phyloP scores from a whole-genome alignment of 2,888 invertebrate genomes.

The Poecilus cupreus region DNA sequence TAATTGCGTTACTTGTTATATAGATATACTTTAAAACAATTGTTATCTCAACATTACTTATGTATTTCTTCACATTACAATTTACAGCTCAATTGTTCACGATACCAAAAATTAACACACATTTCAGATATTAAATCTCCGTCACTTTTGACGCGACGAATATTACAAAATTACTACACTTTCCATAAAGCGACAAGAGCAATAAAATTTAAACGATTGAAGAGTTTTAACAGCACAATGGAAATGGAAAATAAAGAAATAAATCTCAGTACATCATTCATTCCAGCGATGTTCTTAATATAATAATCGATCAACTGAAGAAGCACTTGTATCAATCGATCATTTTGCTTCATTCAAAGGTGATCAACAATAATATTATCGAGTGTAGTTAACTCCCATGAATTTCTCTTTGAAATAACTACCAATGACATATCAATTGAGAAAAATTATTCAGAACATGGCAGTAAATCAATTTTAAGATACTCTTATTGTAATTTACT shows the following conservation, averaged over 20 bases:
- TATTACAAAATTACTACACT: background rate
- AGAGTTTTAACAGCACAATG: background rate
- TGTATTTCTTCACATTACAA: slow-evolving; percentile 31
- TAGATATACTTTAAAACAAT: slow-evolving; percentile 36
- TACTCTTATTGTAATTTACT: slow-evolving; percentile 17
- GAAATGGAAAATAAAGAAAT: background rate
- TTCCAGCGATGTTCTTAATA: background rate
- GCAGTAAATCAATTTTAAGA: slow-evolving; percentile 2
- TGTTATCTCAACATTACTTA: slow-evolving; percentile 24
- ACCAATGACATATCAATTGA: slow-evolving; percentile 45
- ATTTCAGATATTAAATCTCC: background rate
- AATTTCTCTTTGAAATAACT: slow-evolving; percentile 25
- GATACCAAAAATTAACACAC: slow-evolving; percentile 24
- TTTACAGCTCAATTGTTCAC: slow-evolving; percentile 12
- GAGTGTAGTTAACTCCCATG: background rate
- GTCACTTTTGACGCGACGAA: background rate
- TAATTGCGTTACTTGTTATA: slow-evolving; percentile 38
- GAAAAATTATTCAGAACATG: slow-evolving; percentile 21
- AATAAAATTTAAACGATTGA: no score
- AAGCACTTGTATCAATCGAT: slow-evolving; percentile 36
- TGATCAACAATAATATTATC: slow-evolving; percentile 32
- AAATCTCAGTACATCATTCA: background rate
- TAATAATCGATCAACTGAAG: slow-evolving; percentile 31
- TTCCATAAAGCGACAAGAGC: no score
- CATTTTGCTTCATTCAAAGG: slow-evolving; percentile 42